Evolutionary conservation across 1,140 invertebrate genomes (phyloP).

Genomic region (Diplogasteroides magnus): DNA sequence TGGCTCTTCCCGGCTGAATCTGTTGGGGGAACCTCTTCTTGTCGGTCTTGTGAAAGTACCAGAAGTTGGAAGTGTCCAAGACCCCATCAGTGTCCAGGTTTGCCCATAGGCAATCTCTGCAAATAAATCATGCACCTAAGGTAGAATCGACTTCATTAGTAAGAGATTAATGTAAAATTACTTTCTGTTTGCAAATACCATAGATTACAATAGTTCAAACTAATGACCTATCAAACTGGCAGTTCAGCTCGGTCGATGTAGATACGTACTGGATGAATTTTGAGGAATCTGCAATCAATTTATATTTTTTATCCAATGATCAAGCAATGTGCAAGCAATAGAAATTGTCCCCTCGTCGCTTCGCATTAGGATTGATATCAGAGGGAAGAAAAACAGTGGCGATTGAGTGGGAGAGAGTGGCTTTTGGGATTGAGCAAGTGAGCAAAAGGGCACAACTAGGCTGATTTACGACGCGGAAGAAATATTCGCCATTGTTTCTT

Average conservation of each 20-base stretch:
- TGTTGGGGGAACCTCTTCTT: conserved; percentile 31
- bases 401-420: too few relatives aligned
- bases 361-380: too few relatives aligned
- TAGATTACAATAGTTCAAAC: not conserved
- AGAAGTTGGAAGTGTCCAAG: conserved; percentile 32
- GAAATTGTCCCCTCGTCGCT: too few relatives aligned
- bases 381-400: too few relatives aligned
- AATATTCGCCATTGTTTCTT: too few relatives aligned
- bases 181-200: too few relatives aligned
- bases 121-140: not conserved
- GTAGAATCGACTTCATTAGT: too few relatives aligned
- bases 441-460: too few relatives aligned
- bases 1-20: conserved; percentile 25
- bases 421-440: too few relatives aligned
- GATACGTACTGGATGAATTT: conserved; percentile 20
- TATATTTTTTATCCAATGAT: conserved; percentile 1
- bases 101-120: conserved; percentile 25
- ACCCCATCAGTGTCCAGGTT: conserved; percentile 27
- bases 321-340: too few relatives aligned
- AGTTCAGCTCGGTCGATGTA: conserved; percentile 20
- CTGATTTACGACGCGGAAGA: too few relatives aligned
- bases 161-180: not conserved
- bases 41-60: conserved; percentile 27
- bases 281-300: conserved; percentile 17
- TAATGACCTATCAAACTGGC: conserved; percentile 15